Evolutionary conservation across 2,888 invertebrate species (phyloP).

Genomic region (Tanytarsus gracilentus): DNA sequence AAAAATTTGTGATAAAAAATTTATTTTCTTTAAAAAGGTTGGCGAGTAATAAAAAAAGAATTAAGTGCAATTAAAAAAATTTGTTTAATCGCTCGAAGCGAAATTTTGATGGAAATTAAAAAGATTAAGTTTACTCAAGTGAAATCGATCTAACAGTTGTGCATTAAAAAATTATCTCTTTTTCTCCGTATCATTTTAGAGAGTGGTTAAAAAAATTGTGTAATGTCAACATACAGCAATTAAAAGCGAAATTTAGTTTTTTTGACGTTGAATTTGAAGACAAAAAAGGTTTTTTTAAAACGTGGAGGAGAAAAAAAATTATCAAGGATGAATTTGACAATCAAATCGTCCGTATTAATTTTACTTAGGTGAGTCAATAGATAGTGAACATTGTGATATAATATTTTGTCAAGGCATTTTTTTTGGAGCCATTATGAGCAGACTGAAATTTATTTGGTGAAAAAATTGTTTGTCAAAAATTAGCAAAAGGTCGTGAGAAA

Average conservation of each 20-base stretch:
- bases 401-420: no score
- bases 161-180: not conserved
- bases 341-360: slow-evolving; percentile 21
- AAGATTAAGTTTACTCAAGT: not conserved
- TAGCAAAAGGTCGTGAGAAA: no score
- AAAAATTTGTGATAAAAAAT: not conserved
- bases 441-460: no score
- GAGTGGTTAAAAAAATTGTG: not conserved
- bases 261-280: not conserved
- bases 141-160: not conserved
- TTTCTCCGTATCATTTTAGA: not conserved
- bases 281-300: not conserved
- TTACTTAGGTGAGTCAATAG: slow-evolving; percentile 24
- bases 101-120: no score
- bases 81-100: no score
- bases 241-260: not conserved
- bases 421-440: no score
- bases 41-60: no score
- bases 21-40: not conserved
- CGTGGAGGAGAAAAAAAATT: not conserved
- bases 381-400: no score
- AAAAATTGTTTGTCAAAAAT: no score
- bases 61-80: no score
- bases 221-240: not conserved
- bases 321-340: slow-evolving; percentile 22